Conservation (phyloP, 2,888 invertebrate genomes). For the Apotomis turbidana region DNA sequence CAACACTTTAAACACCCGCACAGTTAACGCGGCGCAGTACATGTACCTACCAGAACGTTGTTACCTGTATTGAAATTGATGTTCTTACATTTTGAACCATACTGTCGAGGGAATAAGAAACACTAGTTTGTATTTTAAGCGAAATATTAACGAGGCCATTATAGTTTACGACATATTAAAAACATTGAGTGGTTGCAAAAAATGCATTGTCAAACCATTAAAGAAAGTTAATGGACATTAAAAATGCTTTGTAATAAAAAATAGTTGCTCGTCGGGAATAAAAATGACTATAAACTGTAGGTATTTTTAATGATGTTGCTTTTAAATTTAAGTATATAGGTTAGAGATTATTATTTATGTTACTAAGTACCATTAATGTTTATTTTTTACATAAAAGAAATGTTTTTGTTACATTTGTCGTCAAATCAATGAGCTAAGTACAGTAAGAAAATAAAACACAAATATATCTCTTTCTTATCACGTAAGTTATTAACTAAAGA, state of each 20-base stretch:
- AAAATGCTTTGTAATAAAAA: conserved; percentile 37
- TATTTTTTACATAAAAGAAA: no score
- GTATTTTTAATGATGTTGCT: neutral
- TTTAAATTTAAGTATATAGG: no score
- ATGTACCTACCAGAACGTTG: conserved; percentile 39
- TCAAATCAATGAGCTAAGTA: no score
- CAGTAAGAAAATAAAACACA: neutral
- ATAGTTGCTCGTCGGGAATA: neutral
- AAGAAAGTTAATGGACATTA: conserved; percentile 51
- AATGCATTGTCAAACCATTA: conserved; percentile 48
- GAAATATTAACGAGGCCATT: conserved; percentile 49
- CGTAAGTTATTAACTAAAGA: conserved; percentile 12
- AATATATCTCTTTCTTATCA: conserved; percentile 1
- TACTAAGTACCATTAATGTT: no score
- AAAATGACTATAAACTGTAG: neutral
- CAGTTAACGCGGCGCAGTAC: conserved; percentile 41
- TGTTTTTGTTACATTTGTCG: no score
- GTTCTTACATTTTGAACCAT: conserved; percentile 51
- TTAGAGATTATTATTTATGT: no score
- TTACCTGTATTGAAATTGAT: conserved; percentile 37
- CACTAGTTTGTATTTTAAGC: conserved; percentile 4
- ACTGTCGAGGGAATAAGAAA: conserved; percentile 45
- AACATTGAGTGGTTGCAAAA: conserved; percentile 59
- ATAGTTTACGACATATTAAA: conserved; percentile 71
- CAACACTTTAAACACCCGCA: conserved; percentile 5